phyloP scores from a whole-genome alignment of 2,113 vertebrate genomes.

The Spheniscus mendiculus region DNA sequence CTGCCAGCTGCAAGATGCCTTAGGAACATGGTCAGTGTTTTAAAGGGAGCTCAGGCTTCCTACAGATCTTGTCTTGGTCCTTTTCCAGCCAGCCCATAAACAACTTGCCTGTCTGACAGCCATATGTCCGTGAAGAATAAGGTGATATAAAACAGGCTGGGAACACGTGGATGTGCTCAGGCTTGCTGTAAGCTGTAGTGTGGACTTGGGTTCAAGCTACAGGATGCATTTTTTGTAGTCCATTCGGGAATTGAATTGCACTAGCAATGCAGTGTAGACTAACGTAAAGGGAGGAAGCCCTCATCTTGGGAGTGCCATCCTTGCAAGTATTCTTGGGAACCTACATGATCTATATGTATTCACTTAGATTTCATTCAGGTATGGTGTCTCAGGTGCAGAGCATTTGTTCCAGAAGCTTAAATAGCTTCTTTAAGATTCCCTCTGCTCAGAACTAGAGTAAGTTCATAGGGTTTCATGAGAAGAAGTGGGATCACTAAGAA shows the following conservation, averaged over 20 bases:
- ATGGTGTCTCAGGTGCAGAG: not conserved
- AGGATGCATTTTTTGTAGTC: not conserved
- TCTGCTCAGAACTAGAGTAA: not conserved
- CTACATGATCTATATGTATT: not conserved
- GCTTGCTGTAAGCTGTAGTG: not conserved
- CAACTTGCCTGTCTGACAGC: not conserved
- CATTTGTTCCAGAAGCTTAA: not conserved
- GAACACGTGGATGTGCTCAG: not conserved
- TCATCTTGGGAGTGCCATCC: not conserved
- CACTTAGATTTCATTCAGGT: not conserved
- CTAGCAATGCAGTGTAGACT: not conserved
- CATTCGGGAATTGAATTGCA: not conserved
- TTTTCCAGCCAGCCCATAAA: not conserved
- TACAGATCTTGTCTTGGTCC: not conserved
- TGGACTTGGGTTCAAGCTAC: not conserved
- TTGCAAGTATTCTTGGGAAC: not conserved
- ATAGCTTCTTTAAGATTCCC: not conserved
- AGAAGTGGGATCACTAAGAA: not conserved
- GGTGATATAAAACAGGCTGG: not conserved
- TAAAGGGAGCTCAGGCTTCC: not conserved
- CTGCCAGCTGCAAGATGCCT: not conserved
- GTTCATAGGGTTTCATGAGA: not conserved
- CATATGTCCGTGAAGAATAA: not conserved
- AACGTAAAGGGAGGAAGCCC: not conserved
- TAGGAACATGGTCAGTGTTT: not conserved